Conservation (phyloP, 2,113 vertebrate genomes). For the Pelobates fuscus region DNA sequence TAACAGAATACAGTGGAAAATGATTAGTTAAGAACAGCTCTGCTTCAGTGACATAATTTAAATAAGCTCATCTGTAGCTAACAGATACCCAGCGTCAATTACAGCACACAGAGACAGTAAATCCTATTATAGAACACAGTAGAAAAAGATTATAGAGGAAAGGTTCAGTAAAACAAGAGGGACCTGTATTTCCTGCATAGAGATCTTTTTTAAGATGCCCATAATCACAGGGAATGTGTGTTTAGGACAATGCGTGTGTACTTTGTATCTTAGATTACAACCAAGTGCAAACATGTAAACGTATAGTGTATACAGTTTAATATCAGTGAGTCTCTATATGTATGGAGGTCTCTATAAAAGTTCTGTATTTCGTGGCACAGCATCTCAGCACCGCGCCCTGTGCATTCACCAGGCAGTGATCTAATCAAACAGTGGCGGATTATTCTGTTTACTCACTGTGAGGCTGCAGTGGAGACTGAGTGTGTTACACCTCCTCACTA, state of each 20-base stretch:
- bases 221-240: neutral
- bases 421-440: constrained; percentile 14
- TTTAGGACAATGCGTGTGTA: neutral
- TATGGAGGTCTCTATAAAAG: neutral
- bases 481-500: too few relatives aligned
- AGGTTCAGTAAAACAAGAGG: neutral
- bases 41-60: too few relatives aligned
- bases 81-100: too few relatives aligned
- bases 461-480: constrained; percentile 16
- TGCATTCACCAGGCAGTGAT: constrained; percentile 15
- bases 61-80: too few relatives aligned
- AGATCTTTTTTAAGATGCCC: neutral
- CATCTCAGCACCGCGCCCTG: constrained; percentile 35
- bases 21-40: too few relatives aligned
- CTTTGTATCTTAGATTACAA: too few relatives aligned
- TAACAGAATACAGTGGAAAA: too few relatives aligned
- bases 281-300: too few relatives aligned
- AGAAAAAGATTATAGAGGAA: neutral
- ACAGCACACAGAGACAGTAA: too few relatives aligned
- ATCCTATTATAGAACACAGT: too few relatives aligned
- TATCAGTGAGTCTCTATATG: too few relatives aligned
- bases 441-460: constrained; percentile 38
- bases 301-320: too few relatives aligned
- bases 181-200: neutral
- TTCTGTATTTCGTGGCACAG: constrained; percentile 6